These are phyloP conservation scores for Pao palembangensis DNA, from an alignment of 2,113 vertebrate species.

Conservation along the genomic window DNA sequence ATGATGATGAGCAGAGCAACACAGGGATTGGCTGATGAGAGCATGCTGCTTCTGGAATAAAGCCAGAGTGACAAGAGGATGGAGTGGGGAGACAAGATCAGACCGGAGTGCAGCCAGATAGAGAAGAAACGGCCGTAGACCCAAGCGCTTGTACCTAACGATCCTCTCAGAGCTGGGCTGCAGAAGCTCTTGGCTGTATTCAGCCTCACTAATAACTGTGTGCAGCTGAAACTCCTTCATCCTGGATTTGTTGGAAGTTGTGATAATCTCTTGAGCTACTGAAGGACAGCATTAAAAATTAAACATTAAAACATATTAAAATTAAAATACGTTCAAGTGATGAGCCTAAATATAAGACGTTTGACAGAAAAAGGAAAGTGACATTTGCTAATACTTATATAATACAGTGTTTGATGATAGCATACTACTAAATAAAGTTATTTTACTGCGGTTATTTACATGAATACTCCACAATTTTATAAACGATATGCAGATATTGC, in stretches of 20 bases:
- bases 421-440: no score
- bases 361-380: no score
- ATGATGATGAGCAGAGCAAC: constrained; percentile 45
- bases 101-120: neutral
- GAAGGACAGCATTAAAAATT: no score
- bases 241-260: constrained; percentile 16
- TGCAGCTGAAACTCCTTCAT: constrained; percentile 24
- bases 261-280: neutral
- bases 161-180: constrained; percentile 22
- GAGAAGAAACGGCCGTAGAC: neutral
- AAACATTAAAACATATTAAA: no score
- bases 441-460: no score
- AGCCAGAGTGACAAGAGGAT: constrained; percentile 18
- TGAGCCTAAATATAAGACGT: no score
- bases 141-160: constrained; percentile 12
- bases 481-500: neutral
- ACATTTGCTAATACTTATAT: no score
- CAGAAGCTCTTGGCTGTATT: neutral
- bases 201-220: constrained; percentile 23
- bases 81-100: constrained; percentile 4
- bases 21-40: constrained; percentile 60
- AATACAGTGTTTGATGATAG: no score
- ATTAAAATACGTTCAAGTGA: no score
- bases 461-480: neutral
- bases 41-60: constrained; percentile 26